These are phyloP conservation scores for Neopipo cinnamomea DNA, from an alignment of 2,113 vertebrate species.

Conservation along the genomic window DNA sequence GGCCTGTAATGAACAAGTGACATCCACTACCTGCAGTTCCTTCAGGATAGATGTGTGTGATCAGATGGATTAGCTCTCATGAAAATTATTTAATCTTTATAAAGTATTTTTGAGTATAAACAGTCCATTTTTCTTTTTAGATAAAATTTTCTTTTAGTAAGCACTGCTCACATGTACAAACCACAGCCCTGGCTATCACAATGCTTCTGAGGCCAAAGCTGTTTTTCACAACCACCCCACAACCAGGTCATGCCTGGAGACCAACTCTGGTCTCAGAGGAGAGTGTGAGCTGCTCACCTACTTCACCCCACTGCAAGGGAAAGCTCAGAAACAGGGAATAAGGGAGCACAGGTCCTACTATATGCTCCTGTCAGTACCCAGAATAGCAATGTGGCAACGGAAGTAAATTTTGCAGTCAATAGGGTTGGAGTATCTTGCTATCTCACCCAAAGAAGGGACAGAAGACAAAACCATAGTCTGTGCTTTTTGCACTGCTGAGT, in stretches of 20 bases:
- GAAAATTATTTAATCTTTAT: background rate
- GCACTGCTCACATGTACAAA: background rate
- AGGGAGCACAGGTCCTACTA: background rate
- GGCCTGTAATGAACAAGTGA: background rate
- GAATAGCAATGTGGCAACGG: rapidly evolving
- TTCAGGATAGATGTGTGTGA: background rate
- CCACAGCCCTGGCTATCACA: background rate
- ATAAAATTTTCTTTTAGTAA: background rate
- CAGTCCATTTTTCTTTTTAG: background rate
- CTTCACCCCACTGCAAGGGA: background rate
- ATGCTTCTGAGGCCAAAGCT: background rate
- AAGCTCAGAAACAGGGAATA: background rate
- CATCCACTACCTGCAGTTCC: background rate
- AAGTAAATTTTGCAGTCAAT: background rate
- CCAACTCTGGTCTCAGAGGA: background rate
- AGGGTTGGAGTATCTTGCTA: background rate
- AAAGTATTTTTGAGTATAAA: background rate
- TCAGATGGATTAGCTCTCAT: background rate
- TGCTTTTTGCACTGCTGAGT: background rate
- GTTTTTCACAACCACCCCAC: background rate
- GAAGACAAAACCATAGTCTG: background rate
- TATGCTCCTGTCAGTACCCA: background rate
- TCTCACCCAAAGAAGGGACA: background rate
- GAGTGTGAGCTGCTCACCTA: background rate
- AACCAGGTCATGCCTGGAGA: background rate